Evolutionary conservation across 2,113 vertebrate genomes (phyloP).

Genomic region (Apodemus sylvaticus): DNA sequence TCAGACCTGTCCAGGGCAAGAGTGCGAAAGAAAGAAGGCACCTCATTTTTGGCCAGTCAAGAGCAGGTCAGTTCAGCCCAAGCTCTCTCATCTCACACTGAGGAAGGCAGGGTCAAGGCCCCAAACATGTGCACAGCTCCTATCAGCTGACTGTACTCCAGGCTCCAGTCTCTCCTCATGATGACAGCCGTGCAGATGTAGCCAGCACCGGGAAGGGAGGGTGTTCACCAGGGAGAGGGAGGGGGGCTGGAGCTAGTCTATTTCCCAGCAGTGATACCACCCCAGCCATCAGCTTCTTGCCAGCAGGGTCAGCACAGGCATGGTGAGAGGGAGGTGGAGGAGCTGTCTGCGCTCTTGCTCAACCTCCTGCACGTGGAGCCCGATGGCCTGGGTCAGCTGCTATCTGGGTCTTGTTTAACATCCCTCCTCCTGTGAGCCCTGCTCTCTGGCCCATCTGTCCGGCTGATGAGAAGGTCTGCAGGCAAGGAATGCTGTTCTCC

Average conservation of each 20-base stretch:
- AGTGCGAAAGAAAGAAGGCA: not conserved
- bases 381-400: not conserved
- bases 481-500: constrained; percentile 18
- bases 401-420: constrained; percentile 50
- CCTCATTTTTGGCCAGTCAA: not conserved
- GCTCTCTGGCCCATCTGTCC: constrained; percentile 52
- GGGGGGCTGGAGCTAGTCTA: not conserved
- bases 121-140: not conserved
- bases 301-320: constrained; percentile 50
- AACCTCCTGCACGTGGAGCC: constrained; percentile 55
- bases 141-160: not conserved
- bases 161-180: not conserved
- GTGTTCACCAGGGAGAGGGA: not conserved
- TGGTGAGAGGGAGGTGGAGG: not conserved
- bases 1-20: not conserved
- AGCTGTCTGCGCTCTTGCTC: constrained; percentile 48
- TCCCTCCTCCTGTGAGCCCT: constrained; percentile 9
- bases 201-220: not conserved
- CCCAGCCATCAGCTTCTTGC: not conserved
- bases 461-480: constrained; percentile 42
- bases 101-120: not conserved
- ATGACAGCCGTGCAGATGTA: not conserved
- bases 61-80: not conserved
- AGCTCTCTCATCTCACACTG: not conserved
- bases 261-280: constrained; percentile 59